Base-by-base conservation (phyloP, 2,797 vertebrate genomes). In the Schizothorax lantsangensis region DNA sequence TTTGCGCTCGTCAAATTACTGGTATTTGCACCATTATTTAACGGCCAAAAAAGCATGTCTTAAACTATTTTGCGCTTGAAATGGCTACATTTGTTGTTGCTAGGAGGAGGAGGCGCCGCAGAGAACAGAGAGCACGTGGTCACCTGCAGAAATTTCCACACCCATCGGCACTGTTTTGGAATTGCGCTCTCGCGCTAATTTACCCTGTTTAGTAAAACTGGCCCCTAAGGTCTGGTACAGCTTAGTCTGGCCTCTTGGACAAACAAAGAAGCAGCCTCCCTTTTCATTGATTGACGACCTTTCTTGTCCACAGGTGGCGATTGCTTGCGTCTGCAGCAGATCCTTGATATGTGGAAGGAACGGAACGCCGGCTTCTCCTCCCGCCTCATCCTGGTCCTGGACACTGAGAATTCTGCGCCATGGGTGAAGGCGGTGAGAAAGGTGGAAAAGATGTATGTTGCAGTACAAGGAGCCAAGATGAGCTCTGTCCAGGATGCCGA, bases 311-410 rank as follows among this genome's bases (percentile, higher is more conserved):
- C 91, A 99, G 98, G 97, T 87, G 97, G 97, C 0, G 97, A 98
- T 88, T 94, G 93, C 71, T 88, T 99, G 88, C 95, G 94, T 38
- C 93, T 99, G 81, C 94, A 95, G 86, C 97, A 97, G 0, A 90
- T 99, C 79, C 85, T 99, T 90, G 97, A 98, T 64, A 95, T 97
- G 96, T 99, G 98, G 98, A 96, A 95, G 93, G 98, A 99, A 92
- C 97, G 97, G 88, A 98, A 98, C 0, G 92, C 95, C 10, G 93
- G 94, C 69, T 97, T 97, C 78, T 97, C 96, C 91, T 98, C 97
- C n/a, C 96, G 98, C 0, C 97, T 99, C 85, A 98, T 99, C 89
- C 92, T 99, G 5, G 92, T 99, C 84, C 94, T 99, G 89, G 98
- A 99, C 91, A 97, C 96, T 0, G 97, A 98, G 90, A 96, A 97